A percentile compares a stretch with the other conserved stretches of the same genome.
These are phyloP conservation scores for Catocala nupta DNA, from an alignment of 2,888 invertebrate genomes.

Conservation along the genomic window DNA sequence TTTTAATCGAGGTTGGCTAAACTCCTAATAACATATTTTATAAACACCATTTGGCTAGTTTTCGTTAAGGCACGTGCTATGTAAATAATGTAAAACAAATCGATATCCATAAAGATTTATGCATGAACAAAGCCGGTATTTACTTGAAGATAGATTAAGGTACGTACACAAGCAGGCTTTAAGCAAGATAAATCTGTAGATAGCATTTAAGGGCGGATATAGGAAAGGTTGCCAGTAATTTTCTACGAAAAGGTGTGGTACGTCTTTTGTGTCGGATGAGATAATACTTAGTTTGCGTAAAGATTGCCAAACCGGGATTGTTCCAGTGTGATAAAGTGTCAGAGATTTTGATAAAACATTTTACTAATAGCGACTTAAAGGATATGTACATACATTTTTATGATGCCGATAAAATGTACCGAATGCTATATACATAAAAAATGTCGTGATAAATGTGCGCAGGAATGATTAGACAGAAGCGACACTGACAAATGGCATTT, in stretches of 20 bases:
- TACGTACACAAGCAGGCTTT: conserved; percentile 27
- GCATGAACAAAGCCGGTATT: conserved; percentile 1
- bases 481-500: conserved; percentile 74
- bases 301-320: conserved; percentile 10
- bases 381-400: conserved; percentile 30
- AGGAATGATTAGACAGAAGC: conserved; percentile 73
- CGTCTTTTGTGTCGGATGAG: conserved; percentile 32
- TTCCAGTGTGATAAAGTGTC: conserved; percentile 14
- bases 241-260: conserved; percentile 28
- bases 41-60: too few relatives aligned
- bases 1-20: too few relatives aligned
- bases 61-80: too few relatives aligned
- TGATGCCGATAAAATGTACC: conserved; percentile 38
- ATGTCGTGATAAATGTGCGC: conserved; percentile 71
- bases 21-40: too few relatives aligned
- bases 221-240: conserved; percentile 32
- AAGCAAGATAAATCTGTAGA: conserved; percentile 37
- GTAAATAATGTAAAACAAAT: too few relatives aligned
- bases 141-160: conserved; percentile 22
- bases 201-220: conserved; percentile 35
- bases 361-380: conserved; percentile 22
- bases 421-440: conserved; percentile 57
- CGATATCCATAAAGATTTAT: too few relatives aligned
- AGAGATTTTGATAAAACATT: conserved; percentile 9
- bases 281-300: conserved; percentile 23